Evolutionary conservation across 2,888 invertebrate genomes (phyloP).

Genomic region (Philaethria dido): DNA sequence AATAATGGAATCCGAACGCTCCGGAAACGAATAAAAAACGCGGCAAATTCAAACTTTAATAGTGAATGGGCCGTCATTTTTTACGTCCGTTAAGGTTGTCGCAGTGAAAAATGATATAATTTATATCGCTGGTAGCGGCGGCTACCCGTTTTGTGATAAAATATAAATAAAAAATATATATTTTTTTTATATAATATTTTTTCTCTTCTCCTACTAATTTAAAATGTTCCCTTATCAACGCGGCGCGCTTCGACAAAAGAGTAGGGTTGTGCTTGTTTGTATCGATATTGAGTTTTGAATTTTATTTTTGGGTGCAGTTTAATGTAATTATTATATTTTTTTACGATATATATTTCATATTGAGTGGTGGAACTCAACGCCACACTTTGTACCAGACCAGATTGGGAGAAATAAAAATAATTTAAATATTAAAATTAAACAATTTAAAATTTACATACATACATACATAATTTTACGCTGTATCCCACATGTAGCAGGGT

Average conservation of each 20-base stretch:
- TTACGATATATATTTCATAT: no score
- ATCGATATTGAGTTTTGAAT: slow-evolving; percentile 51
- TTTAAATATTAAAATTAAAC: no score
- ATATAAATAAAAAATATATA: slow-evolving; percentile 79
- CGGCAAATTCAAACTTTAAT: slow-evolving; percentile 79
- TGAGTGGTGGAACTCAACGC: no score
- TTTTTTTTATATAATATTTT: slow-evolving; percentile 66
- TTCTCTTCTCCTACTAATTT: slow-evolving; percentile 81
- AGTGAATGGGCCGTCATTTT: slow-evolving; percentile 81
- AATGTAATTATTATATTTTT: no score
- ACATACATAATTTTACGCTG: no score
- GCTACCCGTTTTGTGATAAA: slow-evolving; percentile 83
- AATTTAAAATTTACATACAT: no score
- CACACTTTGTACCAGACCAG: no score
- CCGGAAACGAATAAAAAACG: slow-evolving; percentile 82
- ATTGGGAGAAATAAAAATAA: no score
- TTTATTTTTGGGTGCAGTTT: background rate
- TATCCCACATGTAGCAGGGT: no score
- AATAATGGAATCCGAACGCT: slow-evolving; percentile 73
- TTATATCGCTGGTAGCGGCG: slow-evolving; percentile 80
- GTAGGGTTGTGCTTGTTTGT: slow-evolving; percentile 53
- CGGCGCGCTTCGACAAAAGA: slow-evolving; percentile 77
- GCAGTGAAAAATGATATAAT: slow-evolving; percentile 83
- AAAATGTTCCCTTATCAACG: slow-evolving; percentile 84
- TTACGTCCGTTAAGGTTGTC: slow-evolving; percentile 82